Evolutionary conservation across 1,140 invertebrate species (phyloP), one percentile per base, ranked within the genome.

Genomic region (Microplitis demolitor): DNA sequence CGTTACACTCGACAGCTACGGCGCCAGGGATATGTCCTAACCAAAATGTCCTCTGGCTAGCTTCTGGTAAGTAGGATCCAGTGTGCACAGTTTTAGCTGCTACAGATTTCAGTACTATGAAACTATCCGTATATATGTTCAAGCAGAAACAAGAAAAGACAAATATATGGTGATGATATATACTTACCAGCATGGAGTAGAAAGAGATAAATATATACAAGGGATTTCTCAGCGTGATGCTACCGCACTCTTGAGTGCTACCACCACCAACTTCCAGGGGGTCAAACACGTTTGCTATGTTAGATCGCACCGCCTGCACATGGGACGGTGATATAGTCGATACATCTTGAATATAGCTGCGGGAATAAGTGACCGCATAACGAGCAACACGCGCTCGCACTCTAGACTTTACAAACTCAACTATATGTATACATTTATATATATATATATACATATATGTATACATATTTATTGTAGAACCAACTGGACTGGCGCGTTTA

Each of bases 31-130:
- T 61, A 53, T 14, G 4, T 58, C 24, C 33, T n/a, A 66, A 72
- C 66, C 37, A 64, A 75, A 72, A 75, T 75, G 74, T 72, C 74
- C 70, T 69, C 66, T 60, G 64, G 31, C 54, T 51, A 39, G 66
- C 56, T 64, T 45, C 39, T 45, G 6, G 39, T 45, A 45, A 45
- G 39, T 45, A 45, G 39, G 39, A 45, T 45, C 6, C 39, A 45
- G 39, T 45, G 39, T 45, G 11, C 39, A 45, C 39, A 6, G 39
- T 11, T 45, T 45, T 45, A 11, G 6, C 11, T 11, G 39, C 39
- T 45, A 45, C 39, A 45, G 39, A 45, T 45, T 45, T 45, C 5
- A 45, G 39, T 45, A 6, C 39, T 45, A 45, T 45, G 39, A 4
- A 8, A 45, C 39, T 11, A 11, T 45, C 11, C 39, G 39, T 11